Base-by-base conservation (phyloP, 2,113 vertebrate species). In the Scartelaos histophorus region DNA sequence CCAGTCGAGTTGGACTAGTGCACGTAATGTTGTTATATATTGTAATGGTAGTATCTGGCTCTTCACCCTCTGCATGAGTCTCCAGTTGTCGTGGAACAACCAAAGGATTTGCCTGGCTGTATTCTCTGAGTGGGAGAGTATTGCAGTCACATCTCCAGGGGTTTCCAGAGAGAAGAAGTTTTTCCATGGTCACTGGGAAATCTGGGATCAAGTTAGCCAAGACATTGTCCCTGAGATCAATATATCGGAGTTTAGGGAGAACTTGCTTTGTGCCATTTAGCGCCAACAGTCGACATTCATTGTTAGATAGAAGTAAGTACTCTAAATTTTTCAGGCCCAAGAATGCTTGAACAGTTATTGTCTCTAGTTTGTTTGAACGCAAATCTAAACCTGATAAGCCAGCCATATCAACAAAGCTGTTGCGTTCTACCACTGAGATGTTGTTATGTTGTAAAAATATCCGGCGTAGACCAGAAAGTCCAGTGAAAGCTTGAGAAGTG, bases 11-110 rank as follows among this genome's bases (percentile, higher is more conserved):
- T 0, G 97, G 97, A 35, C 93, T 90, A 45, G 79, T 90, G 61
- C 98, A 99, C 58, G 96, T 98, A 83, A 98, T 95, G 73, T 98
- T 99, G 90, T 98, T 99, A 88, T 95, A 95, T 54, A 95, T 90
- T 35, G 95, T 94, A 35, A 92, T 43, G 0, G 95, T 93, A 0
- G 84, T 53, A 2, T 95, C 95, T 53, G 87, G 71, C 54, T 97
- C 95, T 0, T 98, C 96, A 0, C 94, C 94, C 67, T 98, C 97
- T 0, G 89, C 90, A 29, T 95, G 78, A 0, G 94, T 95, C 86
- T 94, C 94, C 22, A 96, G 90, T 0, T 93, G 94, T 46, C 95
- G 95, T 0, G 96, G 96, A 11, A 97, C 92, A 9, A 94, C 89
- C 0, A 67, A 43, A 0, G 95, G 94, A 43, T 94, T 93, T 71